Evolutionary conservation across 2,113 vertebrate species (phyloP).

Genomic region (Dasyurus viverrinus): DNA sequence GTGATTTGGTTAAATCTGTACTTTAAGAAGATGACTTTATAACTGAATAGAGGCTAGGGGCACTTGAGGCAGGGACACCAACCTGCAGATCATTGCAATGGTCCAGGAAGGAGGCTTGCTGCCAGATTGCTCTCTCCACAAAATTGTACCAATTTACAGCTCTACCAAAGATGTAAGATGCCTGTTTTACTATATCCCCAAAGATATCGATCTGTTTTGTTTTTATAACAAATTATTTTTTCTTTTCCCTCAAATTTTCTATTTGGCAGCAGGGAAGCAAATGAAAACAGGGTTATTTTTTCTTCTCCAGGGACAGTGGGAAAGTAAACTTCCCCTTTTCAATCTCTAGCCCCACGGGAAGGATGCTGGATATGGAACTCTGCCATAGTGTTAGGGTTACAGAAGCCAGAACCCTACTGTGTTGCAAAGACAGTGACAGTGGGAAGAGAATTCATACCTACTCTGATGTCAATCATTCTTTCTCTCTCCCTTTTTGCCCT

Average conservation of each 20-base stretch:
- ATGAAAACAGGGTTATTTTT: not conserved
- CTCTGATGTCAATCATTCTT: not conserved
- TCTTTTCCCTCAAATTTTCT: not conserved
- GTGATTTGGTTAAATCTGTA: not conserved
- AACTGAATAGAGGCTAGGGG: not conserved
- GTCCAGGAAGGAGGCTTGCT: not conserved
- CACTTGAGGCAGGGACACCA: not conserved
- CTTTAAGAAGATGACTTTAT: not conserved
- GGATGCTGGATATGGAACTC: not conserved
- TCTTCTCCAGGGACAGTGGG: not conserved
- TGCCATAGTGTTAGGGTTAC: not conserved
- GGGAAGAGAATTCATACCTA: not conserved
- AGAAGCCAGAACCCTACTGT: not conserved
- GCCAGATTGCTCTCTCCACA: not conserved
- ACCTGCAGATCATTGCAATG: not conserved
- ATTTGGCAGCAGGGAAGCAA: not conserved
- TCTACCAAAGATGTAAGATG: not conserved
- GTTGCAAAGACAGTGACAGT: not conserved
- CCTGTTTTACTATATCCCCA: not conserved
- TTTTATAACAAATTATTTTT: not conserved
- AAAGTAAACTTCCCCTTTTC: not conserved
- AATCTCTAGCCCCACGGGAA: not conserved
- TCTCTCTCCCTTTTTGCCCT: not conserved
- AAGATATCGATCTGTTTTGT: not conserved
- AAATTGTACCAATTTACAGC: not conserved